Percentiles rank a stretch among this genome's conserved stretches.
Evolutionary conservation across 2,888 invertebrate genomes (phyloP).

Genomic region (Neuroscelio doddi): DNA sequence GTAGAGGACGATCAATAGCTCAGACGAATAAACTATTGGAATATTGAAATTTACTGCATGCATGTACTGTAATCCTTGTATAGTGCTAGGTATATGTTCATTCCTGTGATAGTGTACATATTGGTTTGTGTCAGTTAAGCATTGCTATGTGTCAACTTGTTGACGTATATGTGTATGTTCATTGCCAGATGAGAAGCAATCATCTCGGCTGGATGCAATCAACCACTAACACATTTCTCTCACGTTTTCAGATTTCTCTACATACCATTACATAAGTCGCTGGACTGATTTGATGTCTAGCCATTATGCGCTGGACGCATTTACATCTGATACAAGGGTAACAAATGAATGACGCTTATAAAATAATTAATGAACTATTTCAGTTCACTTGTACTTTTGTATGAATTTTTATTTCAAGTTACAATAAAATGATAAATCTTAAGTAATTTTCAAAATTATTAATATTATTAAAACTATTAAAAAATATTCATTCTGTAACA

Average conservation of each 20-base stretch:
- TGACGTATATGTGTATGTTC: constrained; percentile 36
- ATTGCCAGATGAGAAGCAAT: constrained; percentile 68
- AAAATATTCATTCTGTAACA: no score
- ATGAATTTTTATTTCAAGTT: no score
- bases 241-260: constrained; percentile 24
- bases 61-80: constrained; percentile 53
- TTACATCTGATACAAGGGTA: background rate
- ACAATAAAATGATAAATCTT: no score
- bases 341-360: no score
- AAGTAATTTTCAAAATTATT: no score
- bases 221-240: constrained; percentile 54
- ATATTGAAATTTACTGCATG: constrained; percentile 63
- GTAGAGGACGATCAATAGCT: constrained; percentile 57
- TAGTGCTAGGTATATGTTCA: constrained; percentile 23
- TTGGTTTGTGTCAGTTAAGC: constrained; percentile 33
- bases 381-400: no score
- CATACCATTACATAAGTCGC: constrained; percentile 30
- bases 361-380: no score
- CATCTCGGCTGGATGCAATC: constrained; percentile 71
- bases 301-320: background rate
- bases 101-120: constrained; percentile 22
- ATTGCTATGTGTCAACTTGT: constrained; percentile 38
- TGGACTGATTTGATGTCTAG: constrained; percentile 13
- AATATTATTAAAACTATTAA: no score
- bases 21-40: constrained; percentile 68